A percentile compares a stretch with the other conserved stretches of the same genome.
Evolutionary conservation across 2,113 vertebrate species (phyloP).

Genomic region (Gopherus flavomarginatus): DNA sequence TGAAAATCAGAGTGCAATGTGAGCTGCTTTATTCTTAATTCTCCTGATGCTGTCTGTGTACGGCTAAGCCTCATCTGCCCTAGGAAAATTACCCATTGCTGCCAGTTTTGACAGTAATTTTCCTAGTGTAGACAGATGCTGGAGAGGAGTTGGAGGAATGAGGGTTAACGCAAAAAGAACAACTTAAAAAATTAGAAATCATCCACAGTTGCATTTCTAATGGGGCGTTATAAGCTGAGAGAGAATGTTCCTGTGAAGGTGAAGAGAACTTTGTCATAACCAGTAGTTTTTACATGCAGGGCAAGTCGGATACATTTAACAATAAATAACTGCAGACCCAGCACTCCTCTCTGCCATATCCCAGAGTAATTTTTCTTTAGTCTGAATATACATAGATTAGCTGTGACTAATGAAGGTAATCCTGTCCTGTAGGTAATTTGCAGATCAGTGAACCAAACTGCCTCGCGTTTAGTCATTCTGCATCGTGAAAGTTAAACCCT

Average conservation of each 20-base stretch:
- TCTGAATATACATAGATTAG: background rate
- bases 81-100: accelerated
- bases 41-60: slow-evolving; percentile 15
- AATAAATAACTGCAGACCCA: background rate
- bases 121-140: accelerated
- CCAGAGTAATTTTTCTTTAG: background rate
- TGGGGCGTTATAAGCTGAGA: background rate
- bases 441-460: background rate
- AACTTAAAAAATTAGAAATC: background rate
- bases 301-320: background rate
- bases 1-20: background rate
- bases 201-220: accelerated
- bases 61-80: background rate
- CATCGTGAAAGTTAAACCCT: background rate
- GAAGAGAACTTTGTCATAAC: background rate
- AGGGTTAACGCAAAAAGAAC: background rate
- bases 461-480: background rate
- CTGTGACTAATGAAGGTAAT: background rate
- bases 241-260: background rate
- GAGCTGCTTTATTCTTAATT: slow-evolving; percentile 44
- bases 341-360: background rate
- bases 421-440: background rate
- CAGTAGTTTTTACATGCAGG: background rate
- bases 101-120: background rate
- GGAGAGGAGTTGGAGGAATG: background rate